These are phyloP conservation scores for Bombus pyrosoma DNA, from an alignment of 1,140 invertebrate genomes.

Conservation along the genomic window DNA sequence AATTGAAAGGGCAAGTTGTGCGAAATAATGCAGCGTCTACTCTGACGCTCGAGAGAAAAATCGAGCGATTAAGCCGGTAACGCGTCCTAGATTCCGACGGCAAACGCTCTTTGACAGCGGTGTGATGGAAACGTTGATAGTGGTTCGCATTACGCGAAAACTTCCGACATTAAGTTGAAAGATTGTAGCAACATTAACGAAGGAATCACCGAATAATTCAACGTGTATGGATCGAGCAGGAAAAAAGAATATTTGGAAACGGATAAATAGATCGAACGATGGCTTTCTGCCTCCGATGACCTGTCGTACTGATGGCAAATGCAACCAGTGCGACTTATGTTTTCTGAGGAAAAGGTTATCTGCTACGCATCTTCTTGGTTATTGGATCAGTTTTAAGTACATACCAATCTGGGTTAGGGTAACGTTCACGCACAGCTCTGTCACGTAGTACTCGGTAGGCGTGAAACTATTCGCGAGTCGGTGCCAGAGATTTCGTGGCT, in stretches of 20 bases:
- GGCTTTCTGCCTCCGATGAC: slow-evolving; percentile 16
- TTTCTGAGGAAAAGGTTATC: slow-evolving; percentile 34
- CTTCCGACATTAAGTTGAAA: neutral
- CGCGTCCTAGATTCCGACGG: slow-evolving; percentile 42
- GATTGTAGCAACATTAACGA: neutral
- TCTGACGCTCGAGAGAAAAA: slow-evolving; percentile 29
- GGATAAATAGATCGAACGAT: neutral
- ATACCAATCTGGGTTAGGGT: slow-evolving; percentile 69
- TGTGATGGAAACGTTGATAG: slow-evolving; percentile 17
- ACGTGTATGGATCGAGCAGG: slow-evolving; percentile 20
- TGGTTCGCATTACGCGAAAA: slow-evolving; percentile 4
- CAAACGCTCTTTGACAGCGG: slow-evolving; percentile 59
- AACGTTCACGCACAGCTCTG: slow-evolving; percentile 67
- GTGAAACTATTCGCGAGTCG: slow-evolving; percentile 76
- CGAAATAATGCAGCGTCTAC: neutral
- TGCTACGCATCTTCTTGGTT: neutral
- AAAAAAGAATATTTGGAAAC: slow-evolving; percentile 3
- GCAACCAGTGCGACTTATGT: neutral
- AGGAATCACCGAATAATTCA: neutral
- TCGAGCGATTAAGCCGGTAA: slow-evolving; percentile 54
- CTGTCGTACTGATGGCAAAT: slow-evolving; percentile 30
- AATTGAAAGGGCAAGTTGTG: neutral
- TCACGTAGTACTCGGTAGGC: slow-evolving; percentile 69
- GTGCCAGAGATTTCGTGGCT: slow-evolving; percentile 76
- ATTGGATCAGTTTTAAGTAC: slow-evolving; percentile 48